Base-by-base conservation (phyloP, 2,888 invertebrate species). In the Ceraclea dissimilis region DNA sequence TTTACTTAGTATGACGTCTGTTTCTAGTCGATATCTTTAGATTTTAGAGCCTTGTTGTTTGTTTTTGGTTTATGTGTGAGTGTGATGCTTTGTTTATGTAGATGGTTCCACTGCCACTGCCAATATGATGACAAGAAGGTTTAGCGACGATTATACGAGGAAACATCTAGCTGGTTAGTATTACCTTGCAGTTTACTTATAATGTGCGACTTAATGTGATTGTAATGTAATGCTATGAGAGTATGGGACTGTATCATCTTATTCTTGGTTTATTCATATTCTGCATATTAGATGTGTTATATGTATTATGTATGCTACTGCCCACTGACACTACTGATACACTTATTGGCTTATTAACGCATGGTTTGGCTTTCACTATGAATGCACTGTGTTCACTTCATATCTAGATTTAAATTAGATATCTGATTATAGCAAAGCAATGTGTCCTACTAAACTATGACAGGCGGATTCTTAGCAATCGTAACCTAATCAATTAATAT, bases 91-190 rank as follows among this genome's bases (percentile, higher is more conserved):
- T 58, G 48, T 34, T 58, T 56, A 75, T 54, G 46, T 76, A 78
- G 78, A 78, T 76, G 73, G 75, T 72, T 74, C 77, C 63, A 70
- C 75, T 34, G 68, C 75, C 67, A 77, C 77, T 66, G 68, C 75
- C 67, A 77, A 77, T 66, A 69, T 75, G 62, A 39, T 39, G 39
- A 68, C 72, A 64, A 72, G 78, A 69, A 78, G 76, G 66, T 69
- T 73, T 63, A 78, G 77, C 66, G 76, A 77, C 71, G 78, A 78
- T 65, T 74, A 72, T 62, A 77, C 77, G 60, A 72, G 78, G 71
- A 78, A 77, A 72, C 76, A 76, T 68, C 70, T 78, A 65, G 76
- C 78, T 71, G 78, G 78, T 78, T 33, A 22, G 39, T 49, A 54
- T 48, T 26, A 17, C 31, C 20, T 21, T 49, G 10, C n/a, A 20